Conservation (phyloP, 2,113 vertebrate species). For the Haplochromis vanheusdeni region DNA sequence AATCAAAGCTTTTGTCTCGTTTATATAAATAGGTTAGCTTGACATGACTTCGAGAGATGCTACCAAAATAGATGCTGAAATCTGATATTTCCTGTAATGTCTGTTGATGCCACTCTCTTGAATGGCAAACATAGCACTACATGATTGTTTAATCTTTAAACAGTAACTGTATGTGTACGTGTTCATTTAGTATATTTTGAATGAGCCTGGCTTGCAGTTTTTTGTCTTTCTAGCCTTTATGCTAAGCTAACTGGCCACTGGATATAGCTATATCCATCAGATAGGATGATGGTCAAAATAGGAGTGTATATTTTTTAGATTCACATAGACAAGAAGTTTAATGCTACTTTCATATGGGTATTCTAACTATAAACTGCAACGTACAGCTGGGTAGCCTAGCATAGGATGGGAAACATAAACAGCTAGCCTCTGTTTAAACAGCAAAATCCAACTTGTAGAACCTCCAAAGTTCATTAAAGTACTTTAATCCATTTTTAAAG, state of each 20-base stretch:
- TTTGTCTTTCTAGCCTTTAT: not conserved
- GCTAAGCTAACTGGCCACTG: not conserved
- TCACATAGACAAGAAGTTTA: not conserved
- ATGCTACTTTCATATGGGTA: not conserved
- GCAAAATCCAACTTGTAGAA: not conserved
- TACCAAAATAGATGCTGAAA: not conserved
- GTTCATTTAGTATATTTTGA: not conserved
- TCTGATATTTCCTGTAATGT: not conserved
- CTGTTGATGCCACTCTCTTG: not conserved
- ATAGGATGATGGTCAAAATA: not conserved
- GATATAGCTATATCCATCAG: not conserved
- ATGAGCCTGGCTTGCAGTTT: not conserved
- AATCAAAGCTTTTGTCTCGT: not conserved
- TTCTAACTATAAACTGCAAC: not conserved
- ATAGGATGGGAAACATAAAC: not conserved
- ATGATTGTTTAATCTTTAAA: not conserved
- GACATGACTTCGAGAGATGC: not conserved
- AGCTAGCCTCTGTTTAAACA: not conserved
- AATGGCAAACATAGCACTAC: not conserved
- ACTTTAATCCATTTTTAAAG: fast-evolving
- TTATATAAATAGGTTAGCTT: not conserved
- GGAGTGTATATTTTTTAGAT: not conserved
- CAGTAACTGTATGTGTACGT: not conserved
- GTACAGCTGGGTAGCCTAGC: not conserved
- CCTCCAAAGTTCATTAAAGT: not conserved